These are phyloP conservation scores for Camarhynchus parvulus DNA, from an alignment of 2,113 vertebrate genomes.

Conservation along the genomic window DNA sequence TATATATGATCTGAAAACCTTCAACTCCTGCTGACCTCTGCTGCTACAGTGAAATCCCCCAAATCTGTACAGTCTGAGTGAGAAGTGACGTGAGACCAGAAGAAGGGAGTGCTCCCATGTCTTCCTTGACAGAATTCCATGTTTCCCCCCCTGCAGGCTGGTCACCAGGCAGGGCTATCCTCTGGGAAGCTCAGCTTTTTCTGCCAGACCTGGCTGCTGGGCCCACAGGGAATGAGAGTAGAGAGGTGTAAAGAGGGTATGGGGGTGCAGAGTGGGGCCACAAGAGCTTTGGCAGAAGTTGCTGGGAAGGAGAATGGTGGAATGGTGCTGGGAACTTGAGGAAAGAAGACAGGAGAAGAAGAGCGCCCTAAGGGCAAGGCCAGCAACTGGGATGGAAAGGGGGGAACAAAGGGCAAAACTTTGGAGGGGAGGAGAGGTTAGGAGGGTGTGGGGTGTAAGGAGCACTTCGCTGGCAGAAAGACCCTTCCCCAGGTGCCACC, in stretches of 20 bases:
- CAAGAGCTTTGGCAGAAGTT: neutral
- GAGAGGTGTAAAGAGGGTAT: neutral
- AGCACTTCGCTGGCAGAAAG: neutral
- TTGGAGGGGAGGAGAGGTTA: neutral
- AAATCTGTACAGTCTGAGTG: neutral
- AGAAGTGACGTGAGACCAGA: fast-evolving
- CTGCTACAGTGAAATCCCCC: neutral
- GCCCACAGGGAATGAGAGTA: neutral
- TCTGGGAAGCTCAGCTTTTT: neutral
- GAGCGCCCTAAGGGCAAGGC: neutral
- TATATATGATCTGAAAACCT: slow-evolving; percentile 40
- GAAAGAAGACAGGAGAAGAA: neutral
- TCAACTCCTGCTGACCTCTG: slow-evolving; percentile 52
- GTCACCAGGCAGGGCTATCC: neutral
- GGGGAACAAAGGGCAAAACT: neutral
- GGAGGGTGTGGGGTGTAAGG: neutral
- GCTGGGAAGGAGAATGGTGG: neutral
- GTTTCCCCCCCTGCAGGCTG: neutral
- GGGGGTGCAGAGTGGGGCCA: fast-evolving
- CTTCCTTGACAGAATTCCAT: neutral
- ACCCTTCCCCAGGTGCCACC: neutral
- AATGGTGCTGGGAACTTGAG: neutral
- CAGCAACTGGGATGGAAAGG: neutral
- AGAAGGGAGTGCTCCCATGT: neutral
- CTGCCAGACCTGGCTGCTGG: neutral